These are phyloP conservation scores for Auanema sp. DNA, from an alignment of 2,888 invertebrate species.

Conservation along the genomic window DNA sequence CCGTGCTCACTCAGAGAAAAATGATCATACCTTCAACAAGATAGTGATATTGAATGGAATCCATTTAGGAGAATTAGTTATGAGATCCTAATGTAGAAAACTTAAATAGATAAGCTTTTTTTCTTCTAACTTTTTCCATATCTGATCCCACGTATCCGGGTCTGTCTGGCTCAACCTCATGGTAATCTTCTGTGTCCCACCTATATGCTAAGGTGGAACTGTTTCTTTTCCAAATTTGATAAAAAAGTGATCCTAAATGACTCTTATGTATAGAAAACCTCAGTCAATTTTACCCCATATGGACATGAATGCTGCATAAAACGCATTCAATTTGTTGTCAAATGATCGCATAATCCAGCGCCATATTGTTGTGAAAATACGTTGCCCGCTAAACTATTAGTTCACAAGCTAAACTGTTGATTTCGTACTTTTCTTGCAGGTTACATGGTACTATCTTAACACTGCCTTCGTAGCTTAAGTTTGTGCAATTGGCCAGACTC, in stretches of 20 bases:
- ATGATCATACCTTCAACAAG: neutral
- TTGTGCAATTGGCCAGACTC: slow-evolving; percentile 24
- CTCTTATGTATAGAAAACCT: neutral
- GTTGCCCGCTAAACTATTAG: too few species aligned
- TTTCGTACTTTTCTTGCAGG: slow-evolving; percentile 18
- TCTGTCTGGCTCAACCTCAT: slow-evolving; percentile 67
- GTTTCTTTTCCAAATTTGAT: slow-evolving; percentile 67
- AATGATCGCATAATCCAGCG: slow-evolving; percentile 62
- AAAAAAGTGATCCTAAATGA: slow-evolving; percentile 65
- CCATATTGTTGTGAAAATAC: slow-evolving; percentile 2
- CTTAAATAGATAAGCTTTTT: too few species aligned
- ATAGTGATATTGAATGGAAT: neutral
- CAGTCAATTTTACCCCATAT: slow-evolving; percentile 68
- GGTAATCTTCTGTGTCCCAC: slow-evolving; percentile 68
- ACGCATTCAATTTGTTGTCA: slow-evolving; percentile 67
- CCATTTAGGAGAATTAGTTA: neutral
- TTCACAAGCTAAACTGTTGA: neutral
- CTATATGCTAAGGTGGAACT: slow-evolving; percentile 66
- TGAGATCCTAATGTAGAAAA: too few species aligned
- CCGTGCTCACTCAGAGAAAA: slow-evolving; percentile 10
- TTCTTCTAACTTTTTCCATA: slow-evolving; percentile 31
- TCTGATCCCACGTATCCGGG: slow-evolving; percentile 63
- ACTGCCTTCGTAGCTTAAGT: slow-evolving; percentile 18
- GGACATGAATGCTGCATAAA: slow-evolving; percentile 67
- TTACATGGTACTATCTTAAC: slow-evolving; percentile 25